A percentile compares a stretch with the other conserved stretches of the same genome.
Evolutionary conservation across 2,888 invertebrate species (phyloP).

Genomic region (Venustoraphidia nigricollis): DNA sequence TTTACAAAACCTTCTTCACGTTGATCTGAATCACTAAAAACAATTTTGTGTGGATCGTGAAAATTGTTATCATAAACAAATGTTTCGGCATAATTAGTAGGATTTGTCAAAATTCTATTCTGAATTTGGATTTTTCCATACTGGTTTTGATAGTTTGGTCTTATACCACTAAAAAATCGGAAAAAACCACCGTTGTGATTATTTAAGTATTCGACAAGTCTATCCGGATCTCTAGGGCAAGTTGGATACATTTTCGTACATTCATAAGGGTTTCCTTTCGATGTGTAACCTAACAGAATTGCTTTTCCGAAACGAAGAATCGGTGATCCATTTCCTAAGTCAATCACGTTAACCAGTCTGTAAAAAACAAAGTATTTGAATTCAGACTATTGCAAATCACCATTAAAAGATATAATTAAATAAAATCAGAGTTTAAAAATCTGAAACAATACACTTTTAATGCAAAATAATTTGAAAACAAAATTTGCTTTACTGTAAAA

Average conservation of each 20-base stretch:
- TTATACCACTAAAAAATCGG: conserved; percentile 47
- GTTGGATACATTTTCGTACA: conserved; percentile 52
- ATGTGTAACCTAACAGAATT: conserved; percentile 54
- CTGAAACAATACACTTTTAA: too few species aligned
- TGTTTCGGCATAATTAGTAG: too few species aligned
- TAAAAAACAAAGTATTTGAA: conserved; percentile 13
- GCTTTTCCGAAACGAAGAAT: conserved; percentile 60
- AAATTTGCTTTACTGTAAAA: too few species aligned
- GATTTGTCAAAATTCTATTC: too few species aligned
- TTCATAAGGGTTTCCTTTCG: conserved; percentile 39
- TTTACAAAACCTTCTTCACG: too few species aligned
- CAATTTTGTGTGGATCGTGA: too few species aligned
- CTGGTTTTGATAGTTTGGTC: conserved; percentile 24
- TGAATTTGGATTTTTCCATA: conserved; percentile 7
- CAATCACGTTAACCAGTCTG: conserved; percentile 43
- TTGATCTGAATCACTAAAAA: too few species aligned
- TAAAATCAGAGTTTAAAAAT: too few species aligned
- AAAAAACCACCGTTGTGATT: conserved; percentile 79
- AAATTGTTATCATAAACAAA: too few species aligned
- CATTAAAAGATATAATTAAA: too few species aligned
- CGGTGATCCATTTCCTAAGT: conserved; percentile 40
- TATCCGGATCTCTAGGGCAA: conserved; percentile 58
- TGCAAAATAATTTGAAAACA: too few species aligned
- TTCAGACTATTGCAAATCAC: background rate
- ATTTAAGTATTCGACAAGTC: conserved; percentile 62